Evolutionary conservation across 1,140 invertebrate species (phyloP).

Genomic region (Trichoplusia ni): DNA sequence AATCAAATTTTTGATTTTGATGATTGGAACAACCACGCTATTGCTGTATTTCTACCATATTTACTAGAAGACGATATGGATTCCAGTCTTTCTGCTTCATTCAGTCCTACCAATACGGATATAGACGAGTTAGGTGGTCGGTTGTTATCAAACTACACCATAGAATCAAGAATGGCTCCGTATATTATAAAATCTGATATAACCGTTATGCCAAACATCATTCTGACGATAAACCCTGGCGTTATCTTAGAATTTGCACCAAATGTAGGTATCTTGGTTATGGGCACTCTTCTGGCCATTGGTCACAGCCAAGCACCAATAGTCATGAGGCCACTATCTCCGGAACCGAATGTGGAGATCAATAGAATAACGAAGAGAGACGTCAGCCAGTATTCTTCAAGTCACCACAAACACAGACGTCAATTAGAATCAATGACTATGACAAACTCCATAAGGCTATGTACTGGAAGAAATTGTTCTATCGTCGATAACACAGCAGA

Average conservation of each 20-base stretch:
- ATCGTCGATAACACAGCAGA: slow-evolving; percentile 77
- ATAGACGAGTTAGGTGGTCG: slow-evolving; percentile 92
- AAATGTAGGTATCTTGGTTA: slow-evolving; percentile 97
- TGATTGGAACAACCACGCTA: slow-evolving; percentile 99
- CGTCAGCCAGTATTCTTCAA: slow-evolving; percentile 53
- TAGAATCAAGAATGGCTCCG: slow-evolving; percentile 86
- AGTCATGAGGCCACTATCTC: slow-evolving; percentile 88
- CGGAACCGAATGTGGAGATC: slow-evolving; percentile 64
- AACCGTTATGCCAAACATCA: slow-evolving; percentile 97
- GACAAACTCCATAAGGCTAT: slow-evolving; percentile 86
- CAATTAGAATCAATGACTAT: slow-evolving; percentile 80
- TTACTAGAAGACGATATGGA: slow-evolving; percentile 89
- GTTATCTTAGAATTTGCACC: slow-evolving; percentile 97
- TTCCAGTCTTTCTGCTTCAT: slow-evolving; percentile 88
- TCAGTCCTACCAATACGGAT: slow-evolving; percentile 82
- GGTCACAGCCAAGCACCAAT: slow-evolving; percentile 92
- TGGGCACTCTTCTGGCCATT: slow-evolving; percentile 94
- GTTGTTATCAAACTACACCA: slow-evolving; percentile 87
- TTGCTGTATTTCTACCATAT: slow-evolving; percentile 94
- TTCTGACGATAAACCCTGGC: slow-evolving; percentile 93
- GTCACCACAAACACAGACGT: slow-evolving; percentile 67
- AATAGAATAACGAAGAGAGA: slow-evolving; percentile 73
- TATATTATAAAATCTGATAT: slow-evolving; percentile 95
- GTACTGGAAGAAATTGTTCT: slow-evolving; percentile 88
- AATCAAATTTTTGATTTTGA: slow-evolving; percentile 98